Conservation (phyloP, 2,797 vertebrate species). For the Enteromius thamalakanensis region DNA sequence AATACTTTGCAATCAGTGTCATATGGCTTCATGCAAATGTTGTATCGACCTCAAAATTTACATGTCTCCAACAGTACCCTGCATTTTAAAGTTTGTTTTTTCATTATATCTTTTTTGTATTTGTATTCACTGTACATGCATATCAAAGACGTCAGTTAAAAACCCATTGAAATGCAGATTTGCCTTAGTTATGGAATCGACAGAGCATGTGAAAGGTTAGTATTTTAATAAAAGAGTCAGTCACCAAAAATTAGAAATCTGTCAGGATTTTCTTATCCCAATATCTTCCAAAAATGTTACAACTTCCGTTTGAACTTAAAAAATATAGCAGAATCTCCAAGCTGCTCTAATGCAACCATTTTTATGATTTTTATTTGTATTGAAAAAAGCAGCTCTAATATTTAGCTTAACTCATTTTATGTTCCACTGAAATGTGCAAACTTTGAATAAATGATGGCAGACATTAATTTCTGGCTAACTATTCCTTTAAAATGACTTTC, state of each 20-base stretch:
- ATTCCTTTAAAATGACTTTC: background rate
- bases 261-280: background rate
- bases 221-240: background rate
- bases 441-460: background rate
- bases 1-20: background rate
- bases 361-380: background rate
- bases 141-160: background rate
- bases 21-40: constrained; percentile 12
- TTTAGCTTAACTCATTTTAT: background rate
- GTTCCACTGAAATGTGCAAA: background rate
- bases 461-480: background rate
- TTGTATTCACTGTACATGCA: background rate
- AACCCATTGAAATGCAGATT: background rate
- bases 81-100: background rate
- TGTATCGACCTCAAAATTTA: background rate
- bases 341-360: background rate
- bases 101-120: background rate
- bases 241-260: too few species aligned
- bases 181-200: background rate
- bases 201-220: background rate
- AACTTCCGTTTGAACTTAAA: background rate
- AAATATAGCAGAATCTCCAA: background rate
- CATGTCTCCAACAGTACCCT: background rate
- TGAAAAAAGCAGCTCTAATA: background rate
- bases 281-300: background rate